Percentiles rank a stretch among this genome's conserved stretches.
Conservation (phyloP, 2,888 invertebrate species). For the Pimpla rufipes region DNA sequence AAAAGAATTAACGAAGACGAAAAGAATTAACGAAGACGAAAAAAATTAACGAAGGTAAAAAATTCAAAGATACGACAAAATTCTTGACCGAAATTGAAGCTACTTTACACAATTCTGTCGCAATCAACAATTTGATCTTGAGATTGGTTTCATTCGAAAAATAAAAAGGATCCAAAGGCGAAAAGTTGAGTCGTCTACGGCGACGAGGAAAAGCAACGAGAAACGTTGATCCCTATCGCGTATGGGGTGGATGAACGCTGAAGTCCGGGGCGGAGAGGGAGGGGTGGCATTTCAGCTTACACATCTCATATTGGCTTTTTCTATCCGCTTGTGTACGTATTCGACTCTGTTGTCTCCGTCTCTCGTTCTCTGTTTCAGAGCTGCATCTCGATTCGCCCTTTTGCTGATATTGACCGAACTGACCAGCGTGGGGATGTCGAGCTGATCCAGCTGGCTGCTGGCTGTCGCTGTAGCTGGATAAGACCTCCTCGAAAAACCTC, state of each 20-base stretch:
- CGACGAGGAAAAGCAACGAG: neutral
- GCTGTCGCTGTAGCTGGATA: slow-evolving; percentile 39
- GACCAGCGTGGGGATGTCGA: slow-evolving; percentile 67
- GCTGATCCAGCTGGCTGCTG: slow-evolving; percentile 37
- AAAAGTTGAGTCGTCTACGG: neutral
- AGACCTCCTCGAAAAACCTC: slow-evolving; percentile 58
- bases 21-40: no score
- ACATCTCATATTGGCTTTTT: slow-evolving; percentile 36
- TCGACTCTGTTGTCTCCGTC: neutral
- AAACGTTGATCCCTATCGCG: neutral
- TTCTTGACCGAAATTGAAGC: no score
- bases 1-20: no score
- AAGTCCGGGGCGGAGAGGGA: neutral
- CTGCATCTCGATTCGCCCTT: slow-evolving; percentile 46
- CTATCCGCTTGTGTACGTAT: slow-evolving; percentile 13
- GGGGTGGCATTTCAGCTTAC: slow-evolving; percentile 1
- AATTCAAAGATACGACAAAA: no score
- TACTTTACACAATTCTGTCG: neutral
- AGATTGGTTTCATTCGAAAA: neutral
- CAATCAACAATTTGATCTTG: neutral
- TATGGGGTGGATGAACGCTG: slow-evolving; percentile 10
- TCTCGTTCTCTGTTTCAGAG: slow-evolving; percentile 58
- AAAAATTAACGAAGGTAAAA: no score
- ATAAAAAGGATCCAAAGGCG: neutral
- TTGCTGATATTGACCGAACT: slow-evolving; percentile 72